These are phyloP conservation scores for Tethea ocularis DNA, from an alignment of 2,888 invertebrate genomes.

Conservation along the genomic window DNA sequence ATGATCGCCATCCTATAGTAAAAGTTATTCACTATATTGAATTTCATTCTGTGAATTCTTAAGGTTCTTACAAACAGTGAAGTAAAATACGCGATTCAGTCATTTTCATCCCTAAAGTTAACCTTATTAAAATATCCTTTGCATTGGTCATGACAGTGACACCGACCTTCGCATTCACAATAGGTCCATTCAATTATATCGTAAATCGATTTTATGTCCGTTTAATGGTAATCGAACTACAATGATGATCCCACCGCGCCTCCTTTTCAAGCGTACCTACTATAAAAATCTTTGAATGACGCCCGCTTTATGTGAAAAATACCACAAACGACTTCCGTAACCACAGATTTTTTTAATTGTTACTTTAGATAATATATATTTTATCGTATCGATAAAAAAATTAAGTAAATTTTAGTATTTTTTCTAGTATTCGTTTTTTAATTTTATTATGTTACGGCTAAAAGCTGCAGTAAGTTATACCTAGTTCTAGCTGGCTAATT, in stretches of 20 bases:
- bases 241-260: constrained; percentile 60
- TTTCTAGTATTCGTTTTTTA: no score
- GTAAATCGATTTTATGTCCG: constrained; percentile 70
- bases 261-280: constrained; percentile 50
- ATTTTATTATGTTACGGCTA: no score
- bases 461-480: no score
- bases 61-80: no score
- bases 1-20: no score
- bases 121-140: not conserved
- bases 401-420: no score
- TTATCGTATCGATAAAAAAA: no score
- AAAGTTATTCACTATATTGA: no score
- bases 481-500: no score
- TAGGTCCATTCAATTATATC: constrained; percentile 61
- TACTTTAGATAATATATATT: no score
- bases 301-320: constrained; percentile 41
- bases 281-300: constrained; percentile 53
- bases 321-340: constrained; percentile 66
- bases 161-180: constrained; percentile 61
- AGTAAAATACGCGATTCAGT: not conserved
- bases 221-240: constrained; percentile 66
- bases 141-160: constrained; percentile 69
- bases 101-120: not conserved
- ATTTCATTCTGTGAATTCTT: no score
- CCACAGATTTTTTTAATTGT: constrained; percentile 34